These are phyloP conservation scores for Seriola aureovittata DNA, from an alignment of 2,113 vertebrate species.

Conservation along the genomic window DNA sequence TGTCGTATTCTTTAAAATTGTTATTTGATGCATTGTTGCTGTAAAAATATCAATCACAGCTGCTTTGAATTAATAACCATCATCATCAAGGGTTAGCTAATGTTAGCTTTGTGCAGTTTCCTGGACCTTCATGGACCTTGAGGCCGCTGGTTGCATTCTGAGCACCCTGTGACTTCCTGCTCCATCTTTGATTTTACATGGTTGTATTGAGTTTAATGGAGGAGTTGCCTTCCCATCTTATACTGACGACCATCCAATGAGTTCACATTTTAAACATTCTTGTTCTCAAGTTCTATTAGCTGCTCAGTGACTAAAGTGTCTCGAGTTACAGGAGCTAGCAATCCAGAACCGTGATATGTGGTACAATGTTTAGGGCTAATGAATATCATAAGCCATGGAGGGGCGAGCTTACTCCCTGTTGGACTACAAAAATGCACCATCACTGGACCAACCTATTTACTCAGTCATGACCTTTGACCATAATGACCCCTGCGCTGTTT, in stretches of 20 bases:
- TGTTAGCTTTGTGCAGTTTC: too few species aligned
- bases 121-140: too few species aligned
- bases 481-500: constrained; percentile 30
- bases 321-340: background rate
- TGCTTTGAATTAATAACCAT: too few species aligned
- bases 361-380: background rate
- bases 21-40: too few species aligned
- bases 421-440: constrained; percentile 19
- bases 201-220: too few species aligned
- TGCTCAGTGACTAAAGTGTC: background rate
- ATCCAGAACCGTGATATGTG: background rate
- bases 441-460: constrained; percentile 30
- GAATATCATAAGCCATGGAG: background rate
- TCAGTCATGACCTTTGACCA: constrained; percentile 39
- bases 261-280: background rate
- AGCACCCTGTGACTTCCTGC: too few species aligned
- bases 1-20: too few species aligned
- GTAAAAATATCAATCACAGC: too few species aligned
- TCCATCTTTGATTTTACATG: too few species aligned
- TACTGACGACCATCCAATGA: background rate
- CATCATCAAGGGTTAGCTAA: too few species aligned
- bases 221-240: background rate
- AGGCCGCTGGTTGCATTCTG: too few species aligned
- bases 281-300: background rate
- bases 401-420: background rate